Percentiles rank a stretch among this genome's conserved stretches.
phyloP scores from a whole-genome alignment of 2,113 vertebrate species.

The Casuarius casuarius region DNA sequence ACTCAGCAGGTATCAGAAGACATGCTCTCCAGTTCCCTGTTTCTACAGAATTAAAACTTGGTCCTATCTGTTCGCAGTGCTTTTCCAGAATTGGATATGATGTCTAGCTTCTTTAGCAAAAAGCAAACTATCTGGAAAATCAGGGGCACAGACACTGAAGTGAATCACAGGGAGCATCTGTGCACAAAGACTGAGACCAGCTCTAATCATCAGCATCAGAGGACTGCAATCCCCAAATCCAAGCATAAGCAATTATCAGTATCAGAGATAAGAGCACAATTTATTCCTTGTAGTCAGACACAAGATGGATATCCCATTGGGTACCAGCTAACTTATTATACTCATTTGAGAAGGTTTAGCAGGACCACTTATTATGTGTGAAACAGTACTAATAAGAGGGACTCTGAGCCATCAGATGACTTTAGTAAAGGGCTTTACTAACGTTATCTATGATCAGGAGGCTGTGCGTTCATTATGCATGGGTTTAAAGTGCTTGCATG shows the following conservation, averaged over 20 bases:
- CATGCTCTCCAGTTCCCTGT: neutral
- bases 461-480: neutral
- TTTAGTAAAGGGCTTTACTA: neutral
- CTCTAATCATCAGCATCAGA: neutral
- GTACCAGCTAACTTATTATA: neutral
- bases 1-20: neutral
- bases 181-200: neutral
- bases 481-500: neutral
- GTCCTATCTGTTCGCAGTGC: neutral
- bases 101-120: neutral
- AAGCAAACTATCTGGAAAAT: slow-evolving; percentile 13
- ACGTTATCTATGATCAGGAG: neutral
- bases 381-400: neutral
- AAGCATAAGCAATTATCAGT: slow-evolving; percentile 33
- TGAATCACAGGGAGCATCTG: slow-evolving; percentile 27
- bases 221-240: slow-evolving; percentile 14
- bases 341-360: slow-evolving; percentile 28
- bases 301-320: slow-evolving; percentile 31
- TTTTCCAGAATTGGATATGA: neutral
- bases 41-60: neutral
- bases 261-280: slow-evolving; percentile 14
- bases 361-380: neutral
- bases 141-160: neutral
- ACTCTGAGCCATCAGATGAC: neutral
- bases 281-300: slow-evolving; percentile 23